phyloP scores from a whole-genome alignment of 2,888 invertebrate species.

The Branchellion lobata region DNA sequence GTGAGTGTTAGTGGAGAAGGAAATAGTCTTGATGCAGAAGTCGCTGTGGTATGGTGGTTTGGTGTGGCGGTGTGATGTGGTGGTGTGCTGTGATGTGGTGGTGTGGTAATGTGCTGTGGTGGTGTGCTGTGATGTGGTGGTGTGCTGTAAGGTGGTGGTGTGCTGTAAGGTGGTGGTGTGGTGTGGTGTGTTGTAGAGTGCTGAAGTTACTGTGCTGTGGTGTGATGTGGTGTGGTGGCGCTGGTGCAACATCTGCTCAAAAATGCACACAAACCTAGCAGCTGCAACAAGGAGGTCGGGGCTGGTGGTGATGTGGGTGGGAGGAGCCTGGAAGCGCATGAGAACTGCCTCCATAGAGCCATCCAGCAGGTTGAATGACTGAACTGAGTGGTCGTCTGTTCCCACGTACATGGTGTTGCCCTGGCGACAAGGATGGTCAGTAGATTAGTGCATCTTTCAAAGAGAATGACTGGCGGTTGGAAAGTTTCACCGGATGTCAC shows the following conservation, averaged over 20 bases:
- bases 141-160: too few species aligned
- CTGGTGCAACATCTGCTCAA: neutral
- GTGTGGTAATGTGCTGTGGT: too few species aligned
- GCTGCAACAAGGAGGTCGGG: constrained; percentile 71
- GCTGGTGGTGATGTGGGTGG: constrained; percentile 76
- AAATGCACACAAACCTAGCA: constrained; percentile 65
- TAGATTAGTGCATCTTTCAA: neutral
- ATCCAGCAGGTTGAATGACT: constrained; percentile 76
- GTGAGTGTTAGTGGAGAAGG: constrained; percentile 63
- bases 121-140: too few species aligned
- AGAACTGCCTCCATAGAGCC: constrained; percentile 80
- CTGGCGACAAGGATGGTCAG: constrained; percentile 58
- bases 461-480: too few species aligned
- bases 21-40: constrained; percentile 66
- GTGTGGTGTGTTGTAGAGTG: too few species aligned
- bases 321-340: constrained; percentile 82
- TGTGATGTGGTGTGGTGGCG: too few species aligned
- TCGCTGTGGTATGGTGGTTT: constrained; percentile 63
- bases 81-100: too few species aligned
- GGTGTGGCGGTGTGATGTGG: too few species aligned
- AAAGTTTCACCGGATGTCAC: too few species aligned
- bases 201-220: too few species aligned
- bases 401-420: constrained; percentile 73
- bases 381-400: constrained; percentile 80
- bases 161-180: too few species aligned